Base-by-base conservation (phyloP, 1,140 invertebrate species). In the Drosophila erecta region DNA sequence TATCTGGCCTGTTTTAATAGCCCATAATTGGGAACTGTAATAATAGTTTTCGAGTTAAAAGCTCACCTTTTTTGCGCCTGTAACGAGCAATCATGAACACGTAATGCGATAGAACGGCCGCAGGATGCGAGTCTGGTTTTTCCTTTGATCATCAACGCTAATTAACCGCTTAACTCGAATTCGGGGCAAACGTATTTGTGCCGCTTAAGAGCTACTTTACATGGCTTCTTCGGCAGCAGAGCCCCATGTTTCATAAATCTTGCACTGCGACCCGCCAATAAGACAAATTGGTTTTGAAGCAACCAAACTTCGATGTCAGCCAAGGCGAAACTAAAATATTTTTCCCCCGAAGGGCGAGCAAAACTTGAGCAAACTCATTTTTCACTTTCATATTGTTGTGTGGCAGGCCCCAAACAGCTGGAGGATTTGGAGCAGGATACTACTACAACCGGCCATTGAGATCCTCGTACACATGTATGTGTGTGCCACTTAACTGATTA, bases 301-400 rank as follows among this genome's bases (percentile, higher is more conserved):
- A 74, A 65, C 71, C 46, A 46, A 79, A 85, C 72, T 67, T 85
- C 47, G 81, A 85, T 78, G 79, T 61, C 69, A 83, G 76, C 81
- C 43, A 58, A 83, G 66, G 75, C 55, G 46, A 67, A 83, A 87
- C 81, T 87, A 79, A 72, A 86, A 61, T 50, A 76, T 71, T 72
- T 64, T 79, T 60, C 62, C 50, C 33, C 55, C 57, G 27, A 77
- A 57, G 72, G 56, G 58, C 58, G 17, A 22, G 38, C n/a, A 80
- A 81, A 83, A 83, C 79, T 86, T 87, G 75, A 60, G 51, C 70
- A 66, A 87, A 79, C 83, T 86, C 83, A 86, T 86, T 86, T 86
- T 86, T 86, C 83, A 86, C 76, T 87, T 87, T 86, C 71, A 79
- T 89, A 85, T 85, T 85, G 81, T 85, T 85, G 66, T 79, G 61